Percentiles rank a stretch among this genome's conserved stretches.
These are phyloP conservation scores for Cephus pygmeus DNA, from an alignment of 2,888 invertebrate species.

Conservation along the genomic window DNA sequence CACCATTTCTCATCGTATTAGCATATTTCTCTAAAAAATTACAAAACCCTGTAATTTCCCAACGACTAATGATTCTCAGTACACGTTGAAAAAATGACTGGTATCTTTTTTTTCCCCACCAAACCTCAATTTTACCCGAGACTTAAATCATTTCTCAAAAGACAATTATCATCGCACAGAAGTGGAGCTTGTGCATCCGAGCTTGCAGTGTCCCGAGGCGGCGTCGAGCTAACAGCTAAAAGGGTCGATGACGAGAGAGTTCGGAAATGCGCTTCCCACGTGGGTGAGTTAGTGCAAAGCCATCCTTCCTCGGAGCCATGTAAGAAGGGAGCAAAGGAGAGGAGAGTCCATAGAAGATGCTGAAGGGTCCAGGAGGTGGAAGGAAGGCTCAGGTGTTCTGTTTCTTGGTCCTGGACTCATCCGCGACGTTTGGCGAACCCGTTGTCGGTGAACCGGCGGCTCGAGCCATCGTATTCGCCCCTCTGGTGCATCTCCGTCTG, in stretches of 20 bases:
- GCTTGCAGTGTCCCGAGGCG: conserved; percentile 20
- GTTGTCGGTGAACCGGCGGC: conserved; percentile 41
- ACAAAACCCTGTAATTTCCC: neutral
- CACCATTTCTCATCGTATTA: neutral
- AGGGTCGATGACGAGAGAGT: conserved; percentile 64
- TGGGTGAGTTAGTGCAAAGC: conserved; percentile 55
- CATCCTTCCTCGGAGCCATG: conserved; percentile 39
- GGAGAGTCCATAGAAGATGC: conserved; percentile 16
- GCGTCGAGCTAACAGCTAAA: conserved; percentile 44
- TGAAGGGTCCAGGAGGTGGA: conserved; percentile 26
- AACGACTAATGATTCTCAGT: neutral
- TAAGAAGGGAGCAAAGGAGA: conserved; percentile 23
- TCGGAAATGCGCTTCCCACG: conserved; percentile 60
- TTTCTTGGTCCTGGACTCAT: conserved; percentile 38
- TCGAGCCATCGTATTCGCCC: conserved; percentile 27
- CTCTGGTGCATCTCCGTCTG: conserved; percentile 44
- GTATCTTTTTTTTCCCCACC: neutral
- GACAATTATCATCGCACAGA: neutral
- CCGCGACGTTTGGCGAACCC: conserved; percentile 37
- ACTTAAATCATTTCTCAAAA: neutral
- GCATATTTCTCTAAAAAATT: neutral
- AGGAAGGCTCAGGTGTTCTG: conserved; percentile 55
- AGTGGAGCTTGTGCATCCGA: conserved; percentile 38
- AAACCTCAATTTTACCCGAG: neutral
- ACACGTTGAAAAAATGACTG: neutral